These are phyloP conservation scores for Hirudinaria manillensis DNA, from an alignment of 2,888 invertebrate species.

Conservation along the genomic window DNA sequence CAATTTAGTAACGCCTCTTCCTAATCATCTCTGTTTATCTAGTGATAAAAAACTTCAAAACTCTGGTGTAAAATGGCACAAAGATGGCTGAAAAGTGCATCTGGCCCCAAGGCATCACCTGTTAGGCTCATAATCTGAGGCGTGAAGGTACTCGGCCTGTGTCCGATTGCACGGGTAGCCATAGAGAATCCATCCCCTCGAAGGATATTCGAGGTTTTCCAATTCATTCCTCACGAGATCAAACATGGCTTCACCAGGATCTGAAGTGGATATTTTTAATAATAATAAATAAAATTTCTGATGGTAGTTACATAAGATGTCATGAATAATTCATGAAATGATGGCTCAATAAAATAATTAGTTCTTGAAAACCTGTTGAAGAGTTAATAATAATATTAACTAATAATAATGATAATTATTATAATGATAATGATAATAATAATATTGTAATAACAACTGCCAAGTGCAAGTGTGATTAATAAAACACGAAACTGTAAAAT, in stretches of 20 bases:
- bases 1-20: too few species aligned
- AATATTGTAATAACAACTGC: not conserved
- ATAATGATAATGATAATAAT: too few species aligned
- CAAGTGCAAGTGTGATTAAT: not conserved
- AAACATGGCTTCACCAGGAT: conserved; percentile 52
- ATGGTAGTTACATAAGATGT: not conserved
- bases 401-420: too few species aligned
- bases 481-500: not conserved
- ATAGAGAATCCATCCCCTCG: conserved; percentile 53
- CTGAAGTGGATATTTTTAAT: conserved; percentile 44
- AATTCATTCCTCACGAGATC: conserved; percentile 50
- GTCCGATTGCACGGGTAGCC: conserved; percentile 52
- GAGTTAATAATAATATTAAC: too few species aligned
- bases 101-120: conserved; percentile 42
- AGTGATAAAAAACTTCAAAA: too few species aligned
- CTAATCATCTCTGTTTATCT: not conserved
- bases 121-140: conserved; percentile 50
- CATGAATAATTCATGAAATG: too few species aligned
- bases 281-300: not conserved
- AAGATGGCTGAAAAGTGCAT: too few species aligned
- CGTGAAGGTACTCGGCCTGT: conserved; percentile 51
- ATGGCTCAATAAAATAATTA: too few species aligned
- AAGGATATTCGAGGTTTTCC: conserved; percentile 51
- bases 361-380: too few species aligned
- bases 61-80: too few species aligned